Conservation (phyloP, 2,888 invertebrate species). For the Campopleginae sp. region DNA sequence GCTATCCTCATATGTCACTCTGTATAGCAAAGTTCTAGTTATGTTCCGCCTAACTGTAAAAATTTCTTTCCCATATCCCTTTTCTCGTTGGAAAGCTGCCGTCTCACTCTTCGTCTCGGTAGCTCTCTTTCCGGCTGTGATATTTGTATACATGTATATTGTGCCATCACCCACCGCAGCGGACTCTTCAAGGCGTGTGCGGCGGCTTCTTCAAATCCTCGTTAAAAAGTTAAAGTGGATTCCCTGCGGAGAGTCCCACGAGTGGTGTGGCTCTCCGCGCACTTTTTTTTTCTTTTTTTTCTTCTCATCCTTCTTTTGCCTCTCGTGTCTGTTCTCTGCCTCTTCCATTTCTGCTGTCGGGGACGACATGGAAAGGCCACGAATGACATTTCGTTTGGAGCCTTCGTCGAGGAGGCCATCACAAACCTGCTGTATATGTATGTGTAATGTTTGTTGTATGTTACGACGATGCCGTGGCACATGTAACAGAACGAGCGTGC, state of each 20-base stretch:
- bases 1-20: constrained; percentile 34
- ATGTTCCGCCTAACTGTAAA: constrained; percentile 52
- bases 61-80: constrained; percentile 60
- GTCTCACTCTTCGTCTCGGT: constrained; percentile 56
- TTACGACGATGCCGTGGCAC: neutral
- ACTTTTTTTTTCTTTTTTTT: constrained; percentile 43
- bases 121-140: constrained; percentile 23
- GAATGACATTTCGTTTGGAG: constrained; percentile 60
- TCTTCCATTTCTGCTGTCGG: constrained; percentile 39
- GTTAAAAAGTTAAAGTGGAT: constrained; percentile 79
- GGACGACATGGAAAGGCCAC: constrained; percentile 53
- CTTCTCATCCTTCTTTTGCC: constrained; percentile 35
- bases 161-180: constrained; percentile 45
- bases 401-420: constrained; percentile 18
- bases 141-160: constrained; percentile 24
- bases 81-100: constrained; percentile 51
- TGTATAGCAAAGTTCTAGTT: constrained; percentile 39
- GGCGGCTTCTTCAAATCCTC: constrained; percentile 76
- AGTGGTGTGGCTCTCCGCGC: constrained; percentile 64
- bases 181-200: constrained; percentile 61
- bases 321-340: constrained; percentile 22
- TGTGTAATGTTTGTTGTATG: constrained; percentile 13
- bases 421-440: constrained; percentile 8
- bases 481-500: constrained; percentile 34
- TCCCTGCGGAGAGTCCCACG: constrained; percentile 68